Conservation (phyloP, 2,113 vertebrate genomes). For the Octodon degus region DNA sequence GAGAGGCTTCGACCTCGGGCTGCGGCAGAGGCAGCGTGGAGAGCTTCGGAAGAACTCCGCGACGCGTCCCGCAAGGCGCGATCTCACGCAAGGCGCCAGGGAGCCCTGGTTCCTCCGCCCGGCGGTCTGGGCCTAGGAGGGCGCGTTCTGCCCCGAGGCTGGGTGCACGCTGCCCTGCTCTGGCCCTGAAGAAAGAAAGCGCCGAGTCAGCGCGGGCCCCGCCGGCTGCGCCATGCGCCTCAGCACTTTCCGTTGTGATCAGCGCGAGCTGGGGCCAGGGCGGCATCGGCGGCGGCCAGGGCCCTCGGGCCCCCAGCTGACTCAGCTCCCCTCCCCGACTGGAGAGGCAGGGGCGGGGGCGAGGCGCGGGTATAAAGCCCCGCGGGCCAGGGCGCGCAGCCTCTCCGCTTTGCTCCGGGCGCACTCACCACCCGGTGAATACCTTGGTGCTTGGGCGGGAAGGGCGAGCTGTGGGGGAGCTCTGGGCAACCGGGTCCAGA, state of each 20-base stretch:
- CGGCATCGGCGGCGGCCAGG: slow-evolving; percentile 61
- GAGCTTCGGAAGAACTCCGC: not conserved
- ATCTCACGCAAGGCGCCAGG: not conserved
- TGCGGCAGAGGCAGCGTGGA: not conserved
- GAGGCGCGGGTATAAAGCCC: slow-evolving; percentile 83
- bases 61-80: not conserved
- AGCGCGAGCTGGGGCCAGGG: slow-evolving; percentile 46
- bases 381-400: slow-evolving; percentile 45
- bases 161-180: slow-evolving; percentile 64
- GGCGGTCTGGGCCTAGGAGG: not conserved
- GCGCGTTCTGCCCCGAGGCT: not conserved
- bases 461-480: not conserved
- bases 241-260: slow-evolving; percentile 84
- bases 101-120: slow-evolving; percentile 27
- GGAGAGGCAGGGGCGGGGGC: not conserved
- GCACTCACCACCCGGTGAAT: slow-evolving; percentile 81
- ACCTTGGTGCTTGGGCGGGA: slow-evolving; percentile 59
- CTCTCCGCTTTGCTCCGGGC: slow-evolving; percentile 71
- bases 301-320: slow-evolving; percentile 53
- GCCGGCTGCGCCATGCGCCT: slow-evolving; percentile 73
- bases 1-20: not conserved
- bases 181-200: slow-evolving; percentile 82
- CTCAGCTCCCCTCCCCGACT: slow-evolving; percentile 58
- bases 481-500: not conserved
- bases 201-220: slow-evolving; percentile 80